phyloP scores from a whole-genome alignment of 2,888 invertebrate genomes.

The Diaprepes abbreviatus region DNA sequence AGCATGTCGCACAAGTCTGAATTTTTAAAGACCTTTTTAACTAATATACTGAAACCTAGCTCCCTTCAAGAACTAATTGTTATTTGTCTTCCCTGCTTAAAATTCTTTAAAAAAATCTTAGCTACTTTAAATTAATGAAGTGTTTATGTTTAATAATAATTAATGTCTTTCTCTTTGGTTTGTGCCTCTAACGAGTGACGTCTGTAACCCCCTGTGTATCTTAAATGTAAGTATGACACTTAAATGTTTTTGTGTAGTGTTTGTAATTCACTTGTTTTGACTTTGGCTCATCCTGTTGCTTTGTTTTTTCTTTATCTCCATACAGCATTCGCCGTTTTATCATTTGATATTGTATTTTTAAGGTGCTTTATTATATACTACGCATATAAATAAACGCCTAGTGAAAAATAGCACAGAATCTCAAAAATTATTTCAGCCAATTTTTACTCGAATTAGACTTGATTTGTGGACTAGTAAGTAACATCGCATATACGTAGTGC shows the following conservation, averaged over 20 bases:
- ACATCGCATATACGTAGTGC: no score
- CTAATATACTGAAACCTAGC: no score
- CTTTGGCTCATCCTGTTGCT: constrained; percentile 49
- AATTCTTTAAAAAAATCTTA: no score
- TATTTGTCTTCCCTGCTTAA: background rate
- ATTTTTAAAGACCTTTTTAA: background rate
- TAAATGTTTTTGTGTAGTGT: constrained; percentile 56
- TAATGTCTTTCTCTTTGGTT: constrained; percentile 70
- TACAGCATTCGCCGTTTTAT: background rate
- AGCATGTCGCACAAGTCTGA: background rate
- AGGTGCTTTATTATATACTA: background rate
- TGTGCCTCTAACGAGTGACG: constrained; percentile 69
- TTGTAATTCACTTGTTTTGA: constrained; percentile 47
- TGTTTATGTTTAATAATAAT: constrained; percentile 56
- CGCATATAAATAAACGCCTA: no score
- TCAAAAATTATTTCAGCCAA: no score
- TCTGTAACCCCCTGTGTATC: constrained; percentile 64
- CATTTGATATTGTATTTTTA: background rate
- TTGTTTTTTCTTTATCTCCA: no score
- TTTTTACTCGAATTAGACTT: no score
- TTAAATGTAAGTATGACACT: constrained; percentile 68
- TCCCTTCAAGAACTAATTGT: background rate
- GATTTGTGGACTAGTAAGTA: no score
- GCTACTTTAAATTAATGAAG: constrained; percentile 19
- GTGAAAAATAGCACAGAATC: no score